phyloP scores from a whole-genome alignment of 2,797 vertebrate species.

The Diglossa cyanea region DNA sequence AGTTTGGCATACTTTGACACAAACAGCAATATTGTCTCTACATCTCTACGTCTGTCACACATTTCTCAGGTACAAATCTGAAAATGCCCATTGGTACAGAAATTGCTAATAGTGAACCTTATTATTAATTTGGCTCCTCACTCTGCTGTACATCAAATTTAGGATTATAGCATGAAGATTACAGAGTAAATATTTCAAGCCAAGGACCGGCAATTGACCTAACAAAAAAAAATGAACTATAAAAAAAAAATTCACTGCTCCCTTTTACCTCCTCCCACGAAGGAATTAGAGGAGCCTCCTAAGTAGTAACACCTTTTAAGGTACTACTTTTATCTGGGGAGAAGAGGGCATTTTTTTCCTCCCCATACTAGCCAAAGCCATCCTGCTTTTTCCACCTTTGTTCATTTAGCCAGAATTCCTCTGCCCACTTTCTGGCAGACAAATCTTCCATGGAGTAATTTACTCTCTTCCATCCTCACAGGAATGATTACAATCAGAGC shows the following conservation, averaged over 20 bases:
- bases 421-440: background rate
- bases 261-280: fast-evolving
- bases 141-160: background rate
- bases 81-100: background rate
- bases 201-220: background rate
- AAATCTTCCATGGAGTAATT: background rate
- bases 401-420: background rate
- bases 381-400: fast-evolving
- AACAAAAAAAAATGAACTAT: background rate
- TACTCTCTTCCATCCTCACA: background rate
- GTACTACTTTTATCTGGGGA: background rate
- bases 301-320: background rate
- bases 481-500: background rate
- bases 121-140: background rate
- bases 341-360: background rate
- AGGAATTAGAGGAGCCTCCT: background rate
- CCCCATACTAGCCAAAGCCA: fast-evolving
- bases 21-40: background rate
- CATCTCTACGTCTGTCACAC: background rate
- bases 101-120: background rate
- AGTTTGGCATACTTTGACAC: background rate
- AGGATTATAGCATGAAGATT: background rate
- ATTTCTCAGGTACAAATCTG: background rate
- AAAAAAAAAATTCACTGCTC: background rate
- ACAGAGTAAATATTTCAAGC: background rate